Percentiles rank a stretch among this genome's conserved stretches.
Conservation (phyloP, 2,888 invertebrate genomes). For the Sminthurinus aureus region DNA sequence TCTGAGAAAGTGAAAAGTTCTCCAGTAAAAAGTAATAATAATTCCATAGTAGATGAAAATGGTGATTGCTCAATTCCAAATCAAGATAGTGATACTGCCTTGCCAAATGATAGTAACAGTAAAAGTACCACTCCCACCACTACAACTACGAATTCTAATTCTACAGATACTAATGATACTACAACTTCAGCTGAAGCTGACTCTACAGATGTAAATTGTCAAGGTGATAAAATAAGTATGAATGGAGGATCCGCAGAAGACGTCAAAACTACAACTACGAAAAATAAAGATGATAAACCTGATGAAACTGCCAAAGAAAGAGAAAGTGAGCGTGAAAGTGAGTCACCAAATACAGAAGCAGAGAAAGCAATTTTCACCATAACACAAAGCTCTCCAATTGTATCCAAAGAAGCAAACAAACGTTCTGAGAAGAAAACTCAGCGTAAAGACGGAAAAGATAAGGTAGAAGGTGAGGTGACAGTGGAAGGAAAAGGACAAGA, state of each 20-base stretch:
- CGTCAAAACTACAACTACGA: neutral
- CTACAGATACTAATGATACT: slow-evolving; percentile 6
- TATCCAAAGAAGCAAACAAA: slow-evolving; percentile 29
- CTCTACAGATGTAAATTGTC: slow-evolving; percentile 22
- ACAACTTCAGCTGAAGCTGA: slow-evolving; percentile 35
- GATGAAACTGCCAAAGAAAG: slow-evolving; percentile 19
- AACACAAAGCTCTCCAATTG: slow-evolving; percentile 36
- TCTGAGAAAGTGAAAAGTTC: slow-evolving; percentile 18
- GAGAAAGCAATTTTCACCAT: slow-evolving; percentile 36
- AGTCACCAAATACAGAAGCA: slow-evolving; percentile 14
- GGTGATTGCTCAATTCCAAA: slow-evolving; percentile 57
- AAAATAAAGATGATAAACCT: slow-evolving; percentile 11
- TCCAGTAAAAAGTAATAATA: slow-evolving; percentile 1
- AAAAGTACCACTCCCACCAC: neutral
- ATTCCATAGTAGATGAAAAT: slow-evolving; percentile 33
- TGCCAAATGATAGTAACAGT: slow-evolving; percentile 48
- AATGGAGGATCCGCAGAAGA: slow-evolving; percentile 32
- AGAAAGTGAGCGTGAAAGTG: neutral
- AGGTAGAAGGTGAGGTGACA: slow-evolving; percentile 39
- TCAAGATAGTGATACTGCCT: slow-evolving; percentile 43
- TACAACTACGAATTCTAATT: slow-evolving; percentile 31
- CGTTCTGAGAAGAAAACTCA: slow-evolving; percentile 38
- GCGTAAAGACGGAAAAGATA: slow-evolving; percentile 41
- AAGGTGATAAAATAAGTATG: slow-evolving; percentile 30
- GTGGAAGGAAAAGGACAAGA: slow-evolving; percentile 49